Percentiles rank a stretch among this genome's conserved stretches.
Conservation (phyloP, 2,797 vertebrate species). For the Sciurus vulgaris region DNA sequence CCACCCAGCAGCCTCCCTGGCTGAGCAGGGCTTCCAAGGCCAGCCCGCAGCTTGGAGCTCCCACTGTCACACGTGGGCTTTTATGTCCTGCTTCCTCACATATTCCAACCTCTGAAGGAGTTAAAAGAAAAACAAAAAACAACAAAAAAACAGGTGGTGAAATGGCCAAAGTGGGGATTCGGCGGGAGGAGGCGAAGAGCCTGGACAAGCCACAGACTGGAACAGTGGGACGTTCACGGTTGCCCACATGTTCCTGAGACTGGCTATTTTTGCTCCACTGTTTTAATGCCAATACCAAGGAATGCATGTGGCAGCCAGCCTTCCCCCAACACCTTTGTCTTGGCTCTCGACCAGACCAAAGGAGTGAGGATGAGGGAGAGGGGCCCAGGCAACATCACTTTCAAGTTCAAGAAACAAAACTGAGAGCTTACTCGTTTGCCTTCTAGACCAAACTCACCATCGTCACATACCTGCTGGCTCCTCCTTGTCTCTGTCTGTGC, state of each 20-base stretch:
- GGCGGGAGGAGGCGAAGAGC: neutral
- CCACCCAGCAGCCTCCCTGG: neutral
- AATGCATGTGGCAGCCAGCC: constrained; percentile 55
- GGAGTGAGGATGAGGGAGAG: neutral
- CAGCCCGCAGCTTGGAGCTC: neutral
- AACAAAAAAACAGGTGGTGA: neutral
- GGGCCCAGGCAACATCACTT: neutral
- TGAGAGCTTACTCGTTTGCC: neutral
- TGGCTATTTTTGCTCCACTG: constrained; percentile 47
- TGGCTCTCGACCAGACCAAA: neutral
- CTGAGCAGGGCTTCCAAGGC: neutral
- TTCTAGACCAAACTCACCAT: neutral
- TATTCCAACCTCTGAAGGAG: neutral
- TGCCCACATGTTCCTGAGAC: constrained; percentile 12
- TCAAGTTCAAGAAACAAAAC: constrained; percentile 23
- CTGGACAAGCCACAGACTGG: neutral
- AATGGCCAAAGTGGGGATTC: neutral
- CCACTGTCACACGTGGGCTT: too few relatives aligned
- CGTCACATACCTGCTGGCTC: neutral
- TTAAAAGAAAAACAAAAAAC: neutral
- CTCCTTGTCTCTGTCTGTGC: neutral
- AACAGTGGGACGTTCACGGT: neutral
- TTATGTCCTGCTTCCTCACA: neutral
- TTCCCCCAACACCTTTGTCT: constrained; percentile 25
- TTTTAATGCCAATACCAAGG: constrained; percentile 31